phyloP scores from a whole-genome alignment of 1,140 invertebrate species.

The Oreohelix idahoensis region DNA sequence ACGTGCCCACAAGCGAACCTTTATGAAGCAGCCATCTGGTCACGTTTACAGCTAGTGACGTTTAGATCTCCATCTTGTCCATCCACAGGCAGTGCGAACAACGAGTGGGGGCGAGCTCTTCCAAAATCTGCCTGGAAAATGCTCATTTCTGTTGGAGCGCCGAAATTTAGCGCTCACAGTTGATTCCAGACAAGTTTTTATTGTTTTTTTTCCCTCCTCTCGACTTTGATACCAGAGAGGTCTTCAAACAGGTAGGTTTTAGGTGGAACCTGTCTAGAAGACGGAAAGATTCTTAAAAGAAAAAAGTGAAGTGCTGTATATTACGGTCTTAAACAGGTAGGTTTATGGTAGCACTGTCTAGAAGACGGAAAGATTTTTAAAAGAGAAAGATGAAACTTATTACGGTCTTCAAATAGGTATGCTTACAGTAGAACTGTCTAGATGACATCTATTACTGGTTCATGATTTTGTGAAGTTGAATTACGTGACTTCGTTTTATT shows the following conservation, averaged over 20 bases:
- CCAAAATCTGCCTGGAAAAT: neutral
- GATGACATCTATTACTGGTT: too few species aligned
- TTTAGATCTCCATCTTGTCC: neutral
- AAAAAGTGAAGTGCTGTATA: too few species aligned
- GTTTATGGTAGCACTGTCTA: too few species aligned
- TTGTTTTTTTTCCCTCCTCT: neutral
- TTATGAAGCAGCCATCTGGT: neutral
- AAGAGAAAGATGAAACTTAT: too few species aligned
- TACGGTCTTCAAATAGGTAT: too few species aligned
- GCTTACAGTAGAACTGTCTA: too few species aligned
- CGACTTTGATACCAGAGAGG: neutral
- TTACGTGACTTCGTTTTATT: too few species aligned
- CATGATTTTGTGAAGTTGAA: too few species aligned
- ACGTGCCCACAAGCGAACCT: neutral
- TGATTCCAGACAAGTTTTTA: neutral
- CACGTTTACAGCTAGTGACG: neutral
- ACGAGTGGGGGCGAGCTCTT: neutral
- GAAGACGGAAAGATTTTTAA: too few species aligned
- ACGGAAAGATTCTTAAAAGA: too few species aligned
- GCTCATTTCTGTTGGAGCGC: neutral
- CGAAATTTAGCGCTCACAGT: neutral
- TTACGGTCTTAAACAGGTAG: too few species aligned
- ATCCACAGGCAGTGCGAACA: neutral
- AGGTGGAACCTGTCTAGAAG: too few species aligned
- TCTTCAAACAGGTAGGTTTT: neutral